A percentile compares a stretch with the other conserved stretches of the same genome.
Conservation (phyloP, 2,797 vertebrate genomes). For the Poeciliopsis paucimaculata region DNA sequence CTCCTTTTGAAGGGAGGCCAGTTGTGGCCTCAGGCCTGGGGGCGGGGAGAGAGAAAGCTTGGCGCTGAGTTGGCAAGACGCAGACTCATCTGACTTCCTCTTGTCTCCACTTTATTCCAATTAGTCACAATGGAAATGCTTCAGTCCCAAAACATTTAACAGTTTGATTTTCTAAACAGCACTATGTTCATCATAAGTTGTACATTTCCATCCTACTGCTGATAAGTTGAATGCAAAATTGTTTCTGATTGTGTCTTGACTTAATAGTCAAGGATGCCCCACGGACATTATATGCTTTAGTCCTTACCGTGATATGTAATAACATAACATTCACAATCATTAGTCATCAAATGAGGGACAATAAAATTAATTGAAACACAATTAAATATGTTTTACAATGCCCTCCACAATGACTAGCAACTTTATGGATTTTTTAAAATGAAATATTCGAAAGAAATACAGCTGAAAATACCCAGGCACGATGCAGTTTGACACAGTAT, state of each 20-base stretch:
- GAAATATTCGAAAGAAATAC: no score
- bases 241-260: not conserved
- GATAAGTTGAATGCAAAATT: not conserved
- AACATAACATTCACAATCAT: not conserved
- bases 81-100: constrained; percentile 54
- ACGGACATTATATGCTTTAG: not conserved
- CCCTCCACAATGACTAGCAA: no score
- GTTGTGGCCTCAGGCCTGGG: constrained; percentile 51
- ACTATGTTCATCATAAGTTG: not conserved
- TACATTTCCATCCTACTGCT: not conserved
- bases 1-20: constrained; percentile 65
- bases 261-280: not conserved
- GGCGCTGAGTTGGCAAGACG: constrained; percentile 40
- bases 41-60: not conserved
- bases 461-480: no score
- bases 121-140: constrained; percentile 44
- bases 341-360: not conserved
- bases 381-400: not conserved
- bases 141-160: constrained; percentile 29
- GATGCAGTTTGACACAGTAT: no score
- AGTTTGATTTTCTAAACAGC: constrained; percentile 14
- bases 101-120: constrained; percentile 24
- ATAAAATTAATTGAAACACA: not conserved
- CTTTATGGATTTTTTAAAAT: no score
- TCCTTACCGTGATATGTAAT: not conserved